These are phyloP conservation scores for Scolopax bukidnonensis DNA, from an alignment of 2,797 vertebrate species.

Conservation along the genomic window DNA sequence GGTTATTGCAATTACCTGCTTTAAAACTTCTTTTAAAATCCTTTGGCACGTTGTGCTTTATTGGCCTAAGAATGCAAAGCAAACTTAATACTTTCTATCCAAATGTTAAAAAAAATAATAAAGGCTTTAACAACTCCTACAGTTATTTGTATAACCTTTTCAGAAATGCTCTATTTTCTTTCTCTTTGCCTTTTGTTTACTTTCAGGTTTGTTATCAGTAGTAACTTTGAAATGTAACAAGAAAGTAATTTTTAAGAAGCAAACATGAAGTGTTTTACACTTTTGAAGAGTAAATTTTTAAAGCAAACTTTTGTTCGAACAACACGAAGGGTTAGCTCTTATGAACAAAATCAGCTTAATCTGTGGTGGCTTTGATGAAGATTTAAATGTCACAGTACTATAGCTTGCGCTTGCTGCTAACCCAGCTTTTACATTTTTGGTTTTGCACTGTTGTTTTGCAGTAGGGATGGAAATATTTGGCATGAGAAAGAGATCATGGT, in stretches of 20 bases:
- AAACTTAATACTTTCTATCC: background rate
- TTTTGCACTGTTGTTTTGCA: background rate
- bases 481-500: background rate
- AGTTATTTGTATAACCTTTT: constrained; percentile 56
- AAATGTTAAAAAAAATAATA: background rate
- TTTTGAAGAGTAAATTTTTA: constrained; percentile 25
- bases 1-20: background rate
- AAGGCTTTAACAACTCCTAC: background rate
- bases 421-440: background rate
- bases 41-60: background rate
- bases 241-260: constrained; percentile 29
- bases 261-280: background rate
- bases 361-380: background rate
- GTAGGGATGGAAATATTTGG: background rate
- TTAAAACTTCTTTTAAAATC: background rate
- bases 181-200: constrained; percentile 12
- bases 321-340: background rate
- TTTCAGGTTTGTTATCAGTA: constrained; percentile 12
- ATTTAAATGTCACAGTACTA: constrained; percentile 20
- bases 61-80: background rate
- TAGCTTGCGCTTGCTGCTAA: background rate
- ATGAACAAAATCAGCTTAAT: constrained; percentile 44
- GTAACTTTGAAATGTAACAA: constrained; percentile 33
- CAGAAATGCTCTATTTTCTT: background rate
- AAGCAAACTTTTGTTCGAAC: background rate